phyloP scores from a whole-genome alignment of 2,113 vertebrate genomes.

The Ctenomys sociabilis region DNA sequence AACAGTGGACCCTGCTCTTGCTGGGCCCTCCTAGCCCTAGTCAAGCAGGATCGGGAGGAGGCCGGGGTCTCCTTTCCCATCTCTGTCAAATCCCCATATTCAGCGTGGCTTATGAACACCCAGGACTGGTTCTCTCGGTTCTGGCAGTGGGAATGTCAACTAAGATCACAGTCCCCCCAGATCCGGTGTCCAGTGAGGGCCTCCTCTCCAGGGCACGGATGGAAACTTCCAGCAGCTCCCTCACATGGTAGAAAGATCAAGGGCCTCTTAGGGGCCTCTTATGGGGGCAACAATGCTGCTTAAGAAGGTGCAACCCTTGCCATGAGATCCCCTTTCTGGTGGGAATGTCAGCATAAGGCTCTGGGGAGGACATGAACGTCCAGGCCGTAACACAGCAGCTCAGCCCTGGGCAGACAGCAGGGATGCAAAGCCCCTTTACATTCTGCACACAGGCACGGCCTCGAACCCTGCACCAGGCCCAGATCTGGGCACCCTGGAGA shows the following conservation, averaged over 20 bases:
- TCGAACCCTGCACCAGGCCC: background rate
- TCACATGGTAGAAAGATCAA: background rate
- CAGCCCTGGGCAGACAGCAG: background rate
- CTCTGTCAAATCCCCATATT: background rate
- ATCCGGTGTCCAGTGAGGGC: background rate
- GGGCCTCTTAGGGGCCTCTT: background rate
- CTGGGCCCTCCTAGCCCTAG: background rate
- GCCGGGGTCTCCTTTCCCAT: background rate
- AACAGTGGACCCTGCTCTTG: rapidly evolving
- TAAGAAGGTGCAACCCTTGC: background rate
- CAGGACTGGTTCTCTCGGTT: background rate
- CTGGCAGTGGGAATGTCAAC: background rate
- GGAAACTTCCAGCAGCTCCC: background rate
- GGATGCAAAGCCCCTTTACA: background rate
- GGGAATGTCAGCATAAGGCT: background rate
- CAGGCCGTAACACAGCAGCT: background rate
- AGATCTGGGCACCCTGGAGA: background rate
- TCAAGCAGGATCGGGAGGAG: background rate
- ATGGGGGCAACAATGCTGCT: background rate
- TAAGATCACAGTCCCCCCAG: no score
- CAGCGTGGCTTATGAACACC: background rate
- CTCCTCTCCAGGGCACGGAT: background rate
- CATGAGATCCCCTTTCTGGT: background rate
- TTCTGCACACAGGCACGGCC: background rate
- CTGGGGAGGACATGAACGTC: background rate